Conservation (phyloP, 1,140 invertebrate genomes). For the Bradysia coprophila region DNA sequence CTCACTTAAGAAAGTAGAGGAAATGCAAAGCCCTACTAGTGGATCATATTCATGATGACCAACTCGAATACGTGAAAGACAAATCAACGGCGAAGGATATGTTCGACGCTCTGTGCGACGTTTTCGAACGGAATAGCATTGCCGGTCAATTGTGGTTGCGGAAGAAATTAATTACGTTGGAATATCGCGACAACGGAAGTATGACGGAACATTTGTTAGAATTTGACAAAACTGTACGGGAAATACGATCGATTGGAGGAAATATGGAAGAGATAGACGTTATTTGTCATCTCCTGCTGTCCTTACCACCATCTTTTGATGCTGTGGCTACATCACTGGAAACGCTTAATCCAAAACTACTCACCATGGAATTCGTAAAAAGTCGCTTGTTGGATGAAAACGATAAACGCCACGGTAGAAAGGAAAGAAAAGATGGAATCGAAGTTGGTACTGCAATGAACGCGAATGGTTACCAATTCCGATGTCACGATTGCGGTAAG, state of each 20-base stretch:
- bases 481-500: background rate
- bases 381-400: constrained; percentile 2
- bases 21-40: constrained; percentile 12
- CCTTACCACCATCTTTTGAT: constrained; percentile 6
- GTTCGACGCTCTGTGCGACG: constrained; percentile 8
- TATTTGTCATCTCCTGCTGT: constrained; percentile 7
- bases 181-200: constrained; percentile 7
- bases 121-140: constrained; percentile 5
- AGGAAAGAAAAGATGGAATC: background rate
- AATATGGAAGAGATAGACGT: constrained; percentile 7
- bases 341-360: constrained; percentile 4
- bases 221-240: constrained; percentile 8
- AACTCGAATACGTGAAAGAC: constrained; percentile 3
- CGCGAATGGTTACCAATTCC: too few relatives aligned
- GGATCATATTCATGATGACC: constrained; percentile 12
- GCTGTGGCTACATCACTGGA: constrained; percentile 3
- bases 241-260: constrained; percentile 6
- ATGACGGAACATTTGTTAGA: constrained; percentile 6
- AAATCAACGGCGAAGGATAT: constrained; percentile 8
- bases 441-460: background rate
- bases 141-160: constrained; percentile 3
- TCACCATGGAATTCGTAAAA: constrained; percentile 5
- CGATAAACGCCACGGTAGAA: background rate
- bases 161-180: constrained; percentile 6
- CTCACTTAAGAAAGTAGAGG: background rate